These are phyloP conservation scores for Nycticryphes semicollaris DNA, from an alignment of 2,113 vertebrate genomes.

Conservation along the genomic window DNA sequence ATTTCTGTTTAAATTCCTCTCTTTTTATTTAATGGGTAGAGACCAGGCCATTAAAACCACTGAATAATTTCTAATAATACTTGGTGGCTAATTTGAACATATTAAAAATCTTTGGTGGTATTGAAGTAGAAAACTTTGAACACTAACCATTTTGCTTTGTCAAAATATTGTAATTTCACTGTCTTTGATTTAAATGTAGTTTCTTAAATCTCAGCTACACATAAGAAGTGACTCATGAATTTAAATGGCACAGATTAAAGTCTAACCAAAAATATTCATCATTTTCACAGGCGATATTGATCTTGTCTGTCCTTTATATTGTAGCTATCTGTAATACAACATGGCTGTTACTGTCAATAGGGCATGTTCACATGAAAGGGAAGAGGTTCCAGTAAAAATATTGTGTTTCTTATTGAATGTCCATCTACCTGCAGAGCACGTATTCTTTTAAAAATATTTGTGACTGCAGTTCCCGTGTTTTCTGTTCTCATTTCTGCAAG, in stretches of 20 bases:
- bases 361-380: neutral
- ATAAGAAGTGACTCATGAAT: slow-evolving; percentile 35
- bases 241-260: slow-evolving; percentile 37
- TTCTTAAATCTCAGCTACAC: slow-evolving; percentile 17
- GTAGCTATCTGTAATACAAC: neutral
- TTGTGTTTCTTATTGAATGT: neutral
- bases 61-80: slow-evolving; percentile 20
- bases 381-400: neutral
- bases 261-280: slow-evolving; percentile 3
- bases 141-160: slow-evolving; percentile 26
- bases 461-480: neutral
- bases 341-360: neutral
- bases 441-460: neutral
- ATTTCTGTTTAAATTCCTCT: neutral
- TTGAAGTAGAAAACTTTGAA: slow-evolving; percentile 34
- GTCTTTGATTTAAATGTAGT: slow-evolving; percentile 33
- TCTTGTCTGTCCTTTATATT: neutral
- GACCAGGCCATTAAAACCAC: neutral
- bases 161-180: slow-evolving; percentile 60
- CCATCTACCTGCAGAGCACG: neutral
- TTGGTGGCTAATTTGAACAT: slow-evolving; percentile 11
- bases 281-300: neutral
- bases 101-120: neutral
- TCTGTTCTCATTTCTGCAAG: neutral
- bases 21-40: neutral